Evolutionary conservation across 2,113 vertebrate species (phyloP).

Genomic region (Ivindomyrus marchei): DNA sequence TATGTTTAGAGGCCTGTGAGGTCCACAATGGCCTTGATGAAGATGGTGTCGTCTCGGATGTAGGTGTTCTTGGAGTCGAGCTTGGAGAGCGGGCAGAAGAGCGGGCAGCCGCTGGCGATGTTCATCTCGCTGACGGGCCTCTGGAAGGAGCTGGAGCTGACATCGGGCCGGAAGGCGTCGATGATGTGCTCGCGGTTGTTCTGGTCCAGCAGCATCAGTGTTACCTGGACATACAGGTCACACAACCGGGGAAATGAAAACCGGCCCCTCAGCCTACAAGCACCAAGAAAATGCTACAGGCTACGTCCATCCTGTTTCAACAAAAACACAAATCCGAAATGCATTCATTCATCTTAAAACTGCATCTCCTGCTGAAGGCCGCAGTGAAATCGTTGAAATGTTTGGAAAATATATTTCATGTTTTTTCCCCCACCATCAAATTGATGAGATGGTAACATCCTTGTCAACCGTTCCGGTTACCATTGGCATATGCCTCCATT

Average conservation of each 20-base stretch:
- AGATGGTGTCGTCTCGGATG: slow-evolving; percentile 89
- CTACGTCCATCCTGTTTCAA: background rate
- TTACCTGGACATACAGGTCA: slow-evolving; percentile 65
- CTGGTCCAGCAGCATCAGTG: slow-evolving; percentile 94
- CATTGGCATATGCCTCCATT: background rate
- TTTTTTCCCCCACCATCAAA: background rate
- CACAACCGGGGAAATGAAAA: background rate
- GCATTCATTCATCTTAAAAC: background rate
- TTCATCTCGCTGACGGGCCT: slow-evolving; percentile 90
- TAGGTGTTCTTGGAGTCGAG: slow-evolving; percentile 90
- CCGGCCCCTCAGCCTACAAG: background rate
- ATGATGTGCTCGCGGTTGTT: slow-evolving; percentile 94
- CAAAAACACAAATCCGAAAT: background rate
- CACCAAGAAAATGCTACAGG: background rate
- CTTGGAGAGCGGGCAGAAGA: slow-evolving; percentile 86
- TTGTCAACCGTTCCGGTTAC: background rate
- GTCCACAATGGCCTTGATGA: slow-evolving; percentile 96
- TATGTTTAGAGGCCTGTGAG: slow-evolving; percentile 77
- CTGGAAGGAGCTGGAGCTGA: slow-evolving; percentile 91
- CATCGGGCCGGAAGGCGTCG: slow-evolving; percentile 87
- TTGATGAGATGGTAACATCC: background rate
- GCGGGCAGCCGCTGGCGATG: slow-evolving; percentile 93
- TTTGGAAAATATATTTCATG: background rate
- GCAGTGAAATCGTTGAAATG: background rate
- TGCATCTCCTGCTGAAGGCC: background rate